Evolutionary conservation across 1,140 invertebrate genomes (phyloP).

Genomic region (Brachionus angularis): DNA sequence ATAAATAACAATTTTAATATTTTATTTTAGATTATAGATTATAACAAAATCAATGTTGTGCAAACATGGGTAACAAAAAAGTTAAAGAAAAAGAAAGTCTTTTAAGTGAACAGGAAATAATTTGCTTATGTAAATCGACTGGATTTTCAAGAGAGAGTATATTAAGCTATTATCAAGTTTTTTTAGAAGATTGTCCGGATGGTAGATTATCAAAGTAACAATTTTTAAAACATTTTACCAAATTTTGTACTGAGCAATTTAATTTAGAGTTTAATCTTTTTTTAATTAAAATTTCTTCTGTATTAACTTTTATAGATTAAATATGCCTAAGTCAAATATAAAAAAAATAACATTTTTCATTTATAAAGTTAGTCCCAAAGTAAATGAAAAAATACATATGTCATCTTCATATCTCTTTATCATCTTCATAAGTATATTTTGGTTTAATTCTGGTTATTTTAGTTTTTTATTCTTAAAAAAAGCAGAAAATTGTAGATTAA

Average conservation of each 20-base stretch:
- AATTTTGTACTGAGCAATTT: no score
- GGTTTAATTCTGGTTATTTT: no score
- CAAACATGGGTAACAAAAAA: conserved; percentile 17
- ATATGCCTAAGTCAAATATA: no score
- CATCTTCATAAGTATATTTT: no score
- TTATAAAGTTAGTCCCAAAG: no score
- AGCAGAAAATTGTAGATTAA: no score
- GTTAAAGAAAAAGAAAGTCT: background rate
- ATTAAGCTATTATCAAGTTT: conserved; percentile 11
- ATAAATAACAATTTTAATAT: no score
- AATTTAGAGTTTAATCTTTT: background rate
- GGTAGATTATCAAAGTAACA: conserved; percentile 38
- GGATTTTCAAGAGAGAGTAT: conserved; percentile 18
- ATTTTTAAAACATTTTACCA: no score
- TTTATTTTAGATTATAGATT: background rate
- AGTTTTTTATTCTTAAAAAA: no score
- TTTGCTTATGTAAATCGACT: background rate
- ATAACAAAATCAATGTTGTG: background rate
- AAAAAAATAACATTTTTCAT: no score
- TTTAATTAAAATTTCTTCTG: background rate
- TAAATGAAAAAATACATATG: no score
- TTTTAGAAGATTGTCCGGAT: conserved; percentile 12
- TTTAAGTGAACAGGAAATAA: background rate
- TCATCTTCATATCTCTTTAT: no score
- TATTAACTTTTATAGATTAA: background rate